phyloP scores from a whole-genome alignment of 2,797 vertebrate species.

The Scarus forsteni region DNA sequence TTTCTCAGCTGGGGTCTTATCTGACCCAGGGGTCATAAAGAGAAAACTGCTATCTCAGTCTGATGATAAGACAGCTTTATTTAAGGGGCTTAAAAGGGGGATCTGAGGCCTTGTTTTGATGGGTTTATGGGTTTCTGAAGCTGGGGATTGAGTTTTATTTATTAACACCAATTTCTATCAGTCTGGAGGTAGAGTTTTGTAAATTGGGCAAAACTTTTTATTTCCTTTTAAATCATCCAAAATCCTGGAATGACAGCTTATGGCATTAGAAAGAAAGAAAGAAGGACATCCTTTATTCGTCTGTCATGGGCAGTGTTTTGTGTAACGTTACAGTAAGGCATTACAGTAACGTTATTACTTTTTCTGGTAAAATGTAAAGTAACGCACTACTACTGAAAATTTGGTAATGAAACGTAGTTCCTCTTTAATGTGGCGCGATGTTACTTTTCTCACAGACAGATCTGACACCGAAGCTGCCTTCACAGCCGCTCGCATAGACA shows the following conservation, averaged over 20 bases:
- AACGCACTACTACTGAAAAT: no score
- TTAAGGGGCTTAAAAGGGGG: slow-evolving; percentile 1
- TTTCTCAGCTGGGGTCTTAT: slow-evolving; percentile 25
- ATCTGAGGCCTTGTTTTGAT: slow-evolving; percentile 7
- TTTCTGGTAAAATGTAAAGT: no score
- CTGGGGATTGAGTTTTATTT: background rate
- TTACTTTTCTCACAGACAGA: no score
- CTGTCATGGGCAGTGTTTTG: no score
- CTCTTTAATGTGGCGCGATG: no score
- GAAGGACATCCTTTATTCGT: no score
- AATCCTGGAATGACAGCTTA: background rate
- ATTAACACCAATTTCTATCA: background rate
- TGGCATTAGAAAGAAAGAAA: background rate
- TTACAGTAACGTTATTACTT: no score
- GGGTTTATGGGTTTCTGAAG: background rate
- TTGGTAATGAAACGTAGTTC: no score
- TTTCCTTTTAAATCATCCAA: background rate
- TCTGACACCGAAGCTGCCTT: no score
- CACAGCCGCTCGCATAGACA: no score
- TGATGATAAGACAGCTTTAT: slow-evolving; percentile 27
- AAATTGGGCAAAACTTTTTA: background rate
- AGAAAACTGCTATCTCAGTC: slow-evolving; percentile 24
- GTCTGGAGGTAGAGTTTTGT: slow-evolving; percentile 2
- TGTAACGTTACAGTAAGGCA: no score
- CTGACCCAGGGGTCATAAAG: slow-evolving; percentile 36